Evolutionary conservation across 2,797 vertebrate genomes (phyloP).

Genomic region (Pteropus rufus): DNA sequence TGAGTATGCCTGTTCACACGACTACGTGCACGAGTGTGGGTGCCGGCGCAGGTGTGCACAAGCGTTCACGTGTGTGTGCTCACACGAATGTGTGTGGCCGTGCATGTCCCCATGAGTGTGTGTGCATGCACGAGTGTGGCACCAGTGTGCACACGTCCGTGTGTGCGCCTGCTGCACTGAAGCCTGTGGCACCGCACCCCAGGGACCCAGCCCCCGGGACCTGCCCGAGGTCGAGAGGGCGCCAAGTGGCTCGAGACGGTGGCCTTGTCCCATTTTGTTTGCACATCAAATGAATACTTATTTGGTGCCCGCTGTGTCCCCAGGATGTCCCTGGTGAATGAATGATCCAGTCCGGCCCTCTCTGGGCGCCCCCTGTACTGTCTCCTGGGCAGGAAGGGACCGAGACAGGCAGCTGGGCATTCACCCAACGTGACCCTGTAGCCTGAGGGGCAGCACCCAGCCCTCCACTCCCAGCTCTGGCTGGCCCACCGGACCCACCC

Average conservation of each 20-base stretch:
- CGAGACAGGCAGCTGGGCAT: fast-evolving
- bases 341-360: fast-evolving
- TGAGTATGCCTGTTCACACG: no score
- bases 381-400: neutral
- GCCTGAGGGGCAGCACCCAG: neutral
- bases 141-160: fast-evolving
- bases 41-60: neutral
- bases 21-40: no score
- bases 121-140: neutral
- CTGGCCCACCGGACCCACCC: no score
- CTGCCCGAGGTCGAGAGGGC: no score
- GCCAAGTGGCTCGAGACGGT: fast-evolving
- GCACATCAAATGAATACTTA: neutral
- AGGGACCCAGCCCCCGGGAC: neutral
- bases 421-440: fast-evolving
- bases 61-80: no score
- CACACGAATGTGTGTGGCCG: no score
- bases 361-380: neutral
- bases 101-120: fast-evolving
- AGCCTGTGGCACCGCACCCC: fast-evolving
- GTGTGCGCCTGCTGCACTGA: neutral
- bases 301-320: neutral
- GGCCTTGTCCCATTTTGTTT: fast-evolving
- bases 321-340: neutral
- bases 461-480: no score